Conservation (phyloP, 2,113 vertebrate species). For the Gambusia affinis region DNA sequence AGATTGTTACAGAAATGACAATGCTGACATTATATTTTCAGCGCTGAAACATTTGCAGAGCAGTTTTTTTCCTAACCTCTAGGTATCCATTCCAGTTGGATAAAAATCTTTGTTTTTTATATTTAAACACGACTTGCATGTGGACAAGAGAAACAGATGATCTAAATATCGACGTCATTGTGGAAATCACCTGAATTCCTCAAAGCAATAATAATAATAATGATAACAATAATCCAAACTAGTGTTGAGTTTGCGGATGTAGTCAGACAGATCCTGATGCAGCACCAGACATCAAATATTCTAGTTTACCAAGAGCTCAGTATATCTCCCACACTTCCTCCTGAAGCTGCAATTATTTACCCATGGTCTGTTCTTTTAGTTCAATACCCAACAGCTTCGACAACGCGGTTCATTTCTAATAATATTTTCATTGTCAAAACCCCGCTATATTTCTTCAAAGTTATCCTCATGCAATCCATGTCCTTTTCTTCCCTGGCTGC, state of each 20-base stretch:
- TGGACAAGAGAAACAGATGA: not conserved
- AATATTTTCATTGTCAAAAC: constrained; percentile 42
- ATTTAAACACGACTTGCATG: not conserved
- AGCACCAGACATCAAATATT: constrained; percentile 18
- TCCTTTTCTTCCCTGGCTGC: constrained; percentile 32
- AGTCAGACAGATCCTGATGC: not conserved
- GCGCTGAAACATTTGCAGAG: not conserved
- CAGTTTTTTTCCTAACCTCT: too few species aligned
- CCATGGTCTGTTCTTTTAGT: not conserved
- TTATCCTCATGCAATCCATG: constrained; percentile 54
- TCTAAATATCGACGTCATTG: not conserved
- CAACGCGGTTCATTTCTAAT: constrained; percentile 30
- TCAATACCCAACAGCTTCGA: constrained; percentile 14
- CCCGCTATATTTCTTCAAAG: constrained; percentile 34
- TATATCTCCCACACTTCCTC: constrained; percentile 17
- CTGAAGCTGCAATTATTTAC: constrained; percentile 5
- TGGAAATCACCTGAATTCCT: not conserved
- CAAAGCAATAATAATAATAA: not conserved
- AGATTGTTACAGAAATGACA: not conserved
- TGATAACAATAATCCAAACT: not conserved
- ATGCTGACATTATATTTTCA: not conserved
- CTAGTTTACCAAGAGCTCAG: constrained; percentile 30
- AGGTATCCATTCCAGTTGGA: too few species aligned
- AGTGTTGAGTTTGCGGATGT: not conserved
- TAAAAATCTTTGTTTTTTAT: not conserved